These are phyloP conservation scores for Ricordea florida DNA, from an alignment of 92 coral and sea anemone species.

Conservation along the genomic window DNA sequence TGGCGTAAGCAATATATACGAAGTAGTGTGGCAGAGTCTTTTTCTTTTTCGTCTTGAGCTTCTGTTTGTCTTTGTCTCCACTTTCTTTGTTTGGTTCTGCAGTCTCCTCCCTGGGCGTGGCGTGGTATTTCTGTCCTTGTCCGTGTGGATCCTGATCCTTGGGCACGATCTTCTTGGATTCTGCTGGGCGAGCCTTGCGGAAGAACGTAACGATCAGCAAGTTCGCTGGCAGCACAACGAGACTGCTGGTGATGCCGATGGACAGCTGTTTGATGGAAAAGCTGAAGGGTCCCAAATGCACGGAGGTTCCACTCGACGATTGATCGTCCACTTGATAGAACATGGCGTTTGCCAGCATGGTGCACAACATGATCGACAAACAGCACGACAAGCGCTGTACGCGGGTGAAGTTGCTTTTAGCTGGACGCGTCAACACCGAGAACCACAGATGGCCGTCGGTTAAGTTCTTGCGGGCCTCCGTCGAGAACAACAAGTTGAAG, in stretches of 20 bases:
- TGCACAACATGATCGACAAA: constrained; percentile 78
- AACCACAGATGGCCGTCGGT: constrained; percentile 96
- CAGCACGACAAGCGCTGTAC: constrained; percentile 96
- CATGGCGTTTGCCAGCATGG: constrained; percentile 99
- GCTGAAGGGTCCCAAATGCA: constrained; percentile 90
- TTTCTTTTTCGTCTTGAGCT: constrained; percentile 71
- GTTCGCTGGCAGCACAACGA: constrained; percentile 93
- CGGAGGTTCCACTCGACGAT: constrained; percentile 85
- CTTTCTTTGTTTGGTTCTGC: constrained; percentile 47
- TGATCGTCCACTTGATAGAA: constrained; percentile 86
- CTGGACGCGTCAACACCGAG: constrained; percentile 89
- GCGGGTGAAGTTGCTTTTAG: constrained; percentile 93
- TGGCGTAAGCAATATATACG: constrained; percentile 77
- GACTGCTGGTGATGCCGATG: constrained; percentile 89
- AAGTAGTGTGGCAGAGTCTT: constrained; percentile 68
- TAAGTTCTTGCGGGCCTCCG: constrained; percentile 92
- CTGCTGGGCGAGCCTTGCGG: constrained; percentile 83
- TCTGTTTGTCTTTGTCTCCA: constrained; percentile 28
- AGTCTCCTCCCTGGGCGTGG: constrained; percentile 35
- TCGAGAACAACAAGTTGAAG: constrained; percentile 91
- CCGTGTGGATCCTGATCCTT: constrained; percentile 73
- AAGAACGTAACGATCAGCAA: constrained; percentile 84
- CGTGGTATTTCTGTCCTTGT: constrained; percentile 67
- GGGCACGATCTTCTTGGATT: constrained; percentile 36
- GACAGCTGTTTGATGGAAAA: constrained; percentile 92